phyloP scores from a whole-genome alignment of 2,888 invertebrate species.

The Melinopterus prodromus region DNA sequence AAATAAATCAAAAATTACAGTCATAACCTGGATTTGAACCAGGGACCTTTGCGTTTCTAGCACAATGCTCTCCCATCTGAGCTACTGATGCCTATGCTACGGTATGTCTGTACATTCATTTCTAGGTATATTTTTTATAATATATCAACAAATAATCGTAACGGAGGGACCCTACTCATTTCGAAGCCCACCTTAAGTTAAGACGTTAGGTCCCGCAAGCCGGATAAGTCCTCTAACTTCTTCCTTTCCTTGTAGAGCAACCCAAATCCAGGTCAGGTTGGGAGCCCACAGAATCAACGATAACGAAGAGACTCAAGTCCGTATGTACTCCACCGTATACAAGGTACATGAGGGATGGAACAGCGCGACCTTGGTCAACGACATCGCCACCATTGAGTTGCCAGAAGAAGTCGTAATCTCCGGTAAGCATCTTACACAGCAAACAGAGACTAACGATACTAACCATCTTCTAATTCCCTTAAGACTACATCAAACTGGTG shows the following conservation, averaged over 20 bases:
- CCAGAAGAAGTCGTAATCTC: constrained; percentile 14
- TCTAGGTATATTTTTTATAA: too few species aligned
- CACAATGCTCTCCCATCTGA: too few species aligned
- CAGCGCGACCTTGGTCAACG: constrained; percentile 53
- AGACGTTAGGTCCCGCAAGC: too few species aligned
- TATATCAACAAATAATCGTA: too few species aligned
- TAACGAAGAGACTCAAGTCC: constrained; percentile 50
- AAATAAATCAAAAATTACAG: too few species aligned
- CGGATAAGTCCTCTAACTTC: constrained; percentile 1
- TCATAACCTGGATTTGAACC: too few species aligned
- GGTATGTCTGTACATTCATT: too few species aligned
- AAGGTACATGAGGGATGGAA: constrained; percentile 39
- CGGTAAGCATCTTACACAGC: constrained; percentile 9
- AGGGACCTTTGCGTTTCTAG: too few species aligned
- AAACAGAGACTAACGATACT: background rate
- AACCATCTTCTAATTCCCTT: background rate
- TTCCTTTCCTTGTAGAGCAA: constrained; percentile 56
- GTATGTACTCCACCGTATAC: constrained; percentile 34
- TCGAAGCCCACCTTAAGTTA: too few species aligned
- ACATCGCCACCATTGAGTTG: constrained; percentile 55
- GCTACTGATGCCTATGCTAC: too few species aligned
- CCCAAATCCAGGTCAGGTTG: constrained; percentile 42
- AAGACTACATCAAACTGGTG: constrained; percentile 30
- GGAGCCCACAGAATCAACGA: constrained; percentile 50
- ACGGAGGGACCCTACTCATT: too few species aligned